phyloP scores from a whole-genome alignment of 2,797 vertebrate genomes.

The Myioborus melanocephalus region DNA sequence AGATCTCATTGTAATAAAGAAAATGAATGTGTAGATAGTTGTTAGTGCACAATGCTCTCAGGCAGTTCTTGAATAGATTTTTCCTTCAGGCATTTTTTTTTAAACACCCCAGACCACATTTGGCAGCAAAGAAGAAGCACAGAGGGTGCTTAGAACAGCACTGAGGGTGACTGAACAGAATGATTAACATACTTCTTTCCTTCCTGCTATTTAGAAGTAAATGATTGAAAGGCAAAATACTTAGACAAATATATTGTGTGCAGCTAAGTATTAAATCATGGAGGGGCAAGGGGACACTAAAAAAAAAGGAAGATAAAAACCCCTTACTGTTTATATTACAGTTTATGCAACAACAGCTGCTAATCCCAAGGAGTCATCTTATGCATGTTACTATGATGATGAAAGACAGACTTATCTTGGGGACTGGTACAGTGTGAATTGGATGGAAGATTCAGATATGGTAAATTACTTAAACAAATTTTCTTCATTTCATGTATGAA shows the following conservation, averaged over 20 bases:
- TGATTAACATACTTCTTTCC: background rate
- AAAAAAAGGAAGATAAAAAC: background rate
- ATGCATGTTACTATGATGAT: slow-evolving; percentile 94
- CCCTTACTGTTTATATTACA: slow-evolving; percentile 45
- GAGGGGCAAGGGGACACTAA: background rate
- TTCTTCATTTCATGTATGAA: background rate
- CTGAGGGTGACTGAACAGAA: background rate
- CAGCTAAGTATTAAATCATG: background rate
- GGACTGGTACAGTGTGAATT: slow-evolving; percentile 97
- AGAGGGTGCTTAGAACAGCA: background rate
- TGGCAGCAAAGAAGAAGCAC: background rate
- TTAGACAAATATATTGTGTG: background rate
- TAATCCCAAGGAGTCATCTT: slow-evolving; percentile 88
- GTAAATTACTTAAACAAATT: slow-evolving; percentile 62
- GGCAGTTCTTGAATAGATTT: background rate
- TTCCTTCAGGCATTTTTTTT: background rate
- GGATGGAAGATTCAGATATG: slow-evolving; percentile 97
- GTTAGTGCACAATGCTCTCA: background rate
- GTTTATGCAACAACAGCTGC: slow-evolving; percentile 95
- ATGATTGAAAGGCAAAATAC: background rate
- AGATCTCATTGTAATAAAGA: background rate
- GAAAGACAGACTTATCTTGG: slow-evolving; percentile 90
- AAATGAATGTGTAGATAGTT: background rate
- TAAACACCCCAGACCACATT: background rate
- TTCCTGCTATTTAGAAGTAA: background rate